These are phyloP conservation scores for Caenorhabditis sp. DNA, from an alignment of 2,888 invertebrate genomes.

Conservation along the genomic window DNA sequence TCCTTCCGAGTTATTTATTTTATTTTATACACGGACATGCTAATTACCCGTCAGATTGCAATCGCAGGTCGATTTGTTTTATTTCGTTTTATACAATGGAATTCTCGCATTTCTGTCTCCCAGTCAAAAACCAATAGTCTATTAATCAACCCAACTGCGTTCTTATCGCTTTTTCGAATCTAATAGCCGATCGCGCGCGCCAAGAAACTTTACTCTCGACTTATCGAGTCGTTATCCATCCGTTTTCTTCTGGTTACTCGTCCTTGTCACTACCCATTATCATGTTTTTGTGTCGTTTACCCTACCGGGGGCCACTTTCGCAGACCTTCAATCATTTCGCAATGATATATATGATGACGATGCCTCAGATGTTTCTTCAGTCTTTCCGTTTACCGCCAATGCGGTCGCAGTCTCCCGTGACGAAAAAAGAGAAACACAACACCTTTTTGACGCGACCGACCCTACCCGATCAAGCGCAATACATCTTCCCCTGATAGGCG, in stretches of 20 bases:
- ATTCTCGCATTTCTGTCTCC: constrained; percentile 3
- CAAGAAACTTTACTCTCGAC: constrained; percentile 36
- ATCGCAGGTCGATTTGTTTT: constrained; percentile 3
- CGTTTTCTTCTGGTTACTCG: constrained; percentile 29
- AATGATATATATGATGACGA: constrained; percentile 52
- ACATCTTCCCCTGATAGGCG: constrained; percentile 54
- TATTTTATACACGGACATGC: constrained; percentile 3
- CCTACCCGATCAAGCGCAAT: constrained; percentile 51
- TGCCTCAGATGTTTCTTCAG: constrained; percentile 36
- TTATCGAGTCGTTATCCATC: constrained; percentile 38
- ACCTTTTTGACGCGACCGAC: constrained; percentile 23
- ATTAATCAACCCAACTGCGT: constrained; percentile 37
- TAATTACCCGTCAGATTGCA: constrained; percentile 22
- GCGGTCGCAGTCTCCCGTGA: constrained; percentile 11
- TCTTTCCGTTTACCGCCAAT: constrained; percentile 9
- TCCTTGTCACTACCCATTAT: constrained; percentile 54
- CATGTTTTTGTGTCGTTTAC: constrained; percentile 37
- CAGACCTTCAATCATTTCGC: constrained; percentile 45
- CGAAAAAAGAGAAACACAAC: constrained; percentile 20
- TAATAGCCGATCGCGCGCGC: constrained; percentile 40
- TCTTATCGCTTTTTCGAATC: constrained; percentile 50
- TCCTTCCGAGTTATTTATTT: too few species aligned
- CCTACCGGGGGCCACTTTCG: constrained; percentile 18
- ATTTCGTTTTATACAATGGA: not conserved
- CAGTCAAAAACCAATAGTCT: constrained; percentile 37